Evolutionary conservation across 1,140 invertebrate genomes (phyloP).

Genomic region (Nylanderia fulva): DNA sequence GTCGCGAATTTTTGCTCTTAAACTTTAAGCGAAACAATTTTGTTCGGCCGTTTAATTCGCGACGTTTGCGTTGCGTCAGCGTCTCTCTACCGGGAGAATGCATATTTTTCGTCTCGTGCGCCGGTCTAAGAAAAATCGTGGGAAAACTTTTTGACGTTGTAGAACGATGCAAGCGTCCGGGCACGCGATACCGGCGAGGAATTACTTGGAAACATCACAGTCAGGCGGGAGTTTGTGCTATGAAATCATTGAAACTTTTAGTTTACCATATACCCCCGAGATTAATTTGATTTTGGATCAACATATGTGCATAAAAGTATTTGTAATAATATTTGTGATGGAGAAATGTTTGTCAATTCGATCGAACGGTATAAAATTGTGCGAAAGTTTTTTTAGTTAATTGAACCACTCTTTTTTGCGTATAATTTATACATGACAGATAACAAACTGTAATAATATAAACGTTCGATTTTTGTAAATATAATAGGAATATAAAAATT

Average conservation of each 20-base stretch:
- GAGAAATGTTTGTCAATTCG: background rate
- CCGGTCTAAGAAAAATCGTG: conserved; percentile 34
- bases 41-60: conserved; percentile 54
- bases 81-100: conserved; percentile 37
- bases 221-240: background rate
- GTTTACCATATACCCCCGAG: background rate
- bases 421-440: background rate
- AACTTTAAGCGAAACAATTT: conserved; percentile 60
- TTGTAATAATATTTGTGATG: background rate
- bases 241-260: conserved; percentile 11
- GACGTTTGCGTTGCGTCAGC: conserved; percentile 59
- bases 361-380: background rate
- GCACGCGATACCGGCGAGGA: background rate
- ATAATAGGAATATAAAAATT: conserved; percentile 2
- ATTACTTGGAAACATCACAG: background rate
- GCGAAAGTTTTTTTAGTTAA: background rate
- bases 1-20: conserved; percentile 46
- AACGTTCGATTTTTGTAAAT: conserved; percentile 19
- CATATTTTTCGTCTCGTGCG: conserved; percentile 47
- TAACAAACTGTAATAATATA: background rate
- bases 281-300: background rate
- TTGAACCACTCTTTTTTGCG: background rate
- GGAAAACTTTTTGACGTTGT: conserved; percentile 39
- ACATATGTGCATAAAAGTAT: background rate
- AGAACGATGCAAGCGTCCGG: background rate